Conservation (phyloP, 1,140 invertebrate genomes). For the Bombus balteatus region DNA sequence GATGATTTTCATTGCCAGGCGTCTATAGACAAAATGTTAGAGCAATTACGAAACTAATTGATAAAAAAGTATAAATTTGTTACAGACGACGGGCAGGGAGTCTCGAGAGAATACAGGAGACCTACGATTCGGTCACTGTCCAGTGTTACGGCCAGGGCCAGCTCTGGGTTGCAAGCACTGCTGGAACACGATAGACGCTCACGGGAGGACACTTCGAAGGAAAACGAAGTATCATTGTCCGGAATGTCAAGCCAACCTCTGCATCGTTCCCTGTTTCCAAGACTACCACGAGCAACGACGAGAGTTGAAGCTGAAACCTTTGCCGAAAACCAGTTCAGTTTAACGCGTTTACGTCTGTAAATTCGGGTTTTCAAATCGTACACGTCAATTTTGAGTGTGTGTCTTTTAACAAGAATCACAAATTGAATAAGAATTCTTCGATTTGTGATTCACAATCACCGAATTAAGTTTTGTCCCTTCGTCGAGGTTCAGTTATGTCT, state of each 20-base stretch:
- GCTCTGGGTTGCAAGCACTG: conserved; percentile 93
- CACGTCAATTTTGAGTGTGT: neutral
- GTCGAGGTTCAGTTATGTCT: neutral
- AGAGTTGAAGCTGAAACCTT: conserved; percentile 75
- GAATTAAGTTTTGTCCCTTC: neutral
- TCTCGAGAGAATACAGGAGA: conserved; percentile 60
- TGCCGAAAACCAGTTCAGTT: conserved; percentile 81
- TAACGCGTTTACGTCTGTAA: conserved; percentile 56
- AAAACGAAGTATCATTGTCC: conserved; percentile 95
- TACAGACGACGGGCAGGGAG: conserved; percentile 60
- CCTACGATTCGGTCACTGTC: conserved; percentile 86
- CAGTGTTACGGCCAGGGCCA: conserved; percentile 89
- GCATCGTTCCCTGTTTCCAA: conserved; percentile 93
- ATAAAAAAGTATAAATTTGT: conserved; percentile 1
- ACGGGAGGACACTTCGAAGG: conserved; percentile 89
- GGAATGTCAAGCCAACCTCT: conserved; percentile 93
- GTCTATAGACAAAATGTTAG: no score
- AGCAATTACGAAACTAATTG: neutral
- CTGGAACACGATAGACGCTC: conserved; percentile 93
- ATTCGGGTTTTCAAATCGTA: conserved; percentile 7
- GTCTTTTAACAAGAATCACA: conserved; percentile 9
- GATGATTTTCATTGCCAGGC: no score
- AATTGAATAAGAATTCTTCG: neutral
- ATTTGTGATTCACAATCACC: neutral
- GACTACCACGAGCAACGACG: conserved; percentile 87